Evolutionary conservation across 2,797 vertebrate species (phyloP), one percentile per base, ranked within the genome.

Genomic region (Amniataba percoides): DNA sequence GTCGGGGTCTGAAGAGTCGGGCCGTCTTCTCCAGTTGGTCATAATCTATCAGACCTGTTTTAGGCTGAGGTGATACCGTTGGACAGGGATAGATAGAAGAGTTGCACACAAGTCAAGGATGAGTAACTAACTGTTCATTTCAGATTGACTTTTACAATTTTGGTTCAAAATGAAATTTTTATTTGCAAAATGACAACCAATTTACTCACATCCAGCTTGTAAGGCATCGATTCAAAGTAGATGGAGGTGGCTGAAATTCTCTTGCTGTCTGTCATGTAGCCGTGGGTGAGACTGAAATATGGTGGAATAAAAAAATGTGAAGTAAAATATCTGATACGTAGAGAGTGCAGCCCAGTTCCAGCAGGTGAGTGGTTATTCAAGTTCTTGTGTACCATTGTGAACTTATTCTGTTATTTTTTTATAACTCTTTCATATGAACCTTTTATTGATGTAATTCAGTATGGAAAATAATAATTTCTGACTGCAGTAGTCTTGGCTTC

Each of bases 151-250:
- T n/a, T 55, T 7, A 46, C 11, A 53, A n/a, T 36, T 34, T 21
- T 36, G 7, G 13, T 34, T 64, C 7, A 6, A 53, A 63, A 12
- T 7, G 15, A 31, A 19, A n/a, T 59, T 51, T 77, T 3, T 27
- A 34, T 52, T 58, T 8, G 9, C 43, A 48, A 58, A 61, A 71
- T 23, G 4, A 4, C 18, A 34, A 43, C 7, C n/a, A 25, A 21
- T 27, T 39, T 52, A 94, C 97, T 97, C 94, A 99, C 97, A 0
- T 97, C 93, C 16, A 98, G 94, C 80, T 97, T 98, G 91, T 98
- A 99, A 31, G 97, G 97, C 97, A 98, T 97, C 0, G 97, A 98
- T 86, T 98, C 97, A 10, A 99, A 98, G 94, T 97, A 98, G 91
- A 98, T 98, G 83, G 97, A 99, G 0, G 97, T 98, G 69, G 97